Percentiles rank a stretch among this genome's conserved stretches.
Evolutionary conservation across 2,888 invertebrate genomes (phyloP).

Genomic region (Pristionchus maxplancki): DNA sequence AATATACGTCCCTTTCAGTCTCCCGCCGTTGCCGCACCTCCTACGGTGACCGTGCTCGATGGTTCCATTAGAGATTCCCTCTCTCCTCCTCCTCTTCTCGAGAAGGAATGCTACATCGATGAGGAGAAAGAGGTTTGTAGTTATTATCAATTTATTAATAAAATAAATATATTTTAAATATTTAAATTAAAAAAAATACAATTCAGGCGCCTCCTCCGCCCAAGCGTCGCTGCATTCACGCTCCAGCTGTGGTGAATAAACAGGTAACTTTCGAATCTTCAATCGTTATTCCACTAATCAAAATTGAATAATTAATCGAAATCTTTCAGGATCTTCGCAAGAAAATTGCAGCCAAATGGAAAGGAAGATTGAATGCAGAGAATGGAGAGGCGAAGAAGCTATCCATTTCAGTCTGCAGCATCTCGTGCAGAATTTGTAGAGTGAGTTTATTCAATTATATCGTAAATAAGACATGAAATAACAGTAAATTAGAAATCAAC

Average conservation of each 20-base stretch:
- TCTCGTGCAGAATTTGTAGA: too few species aligned
- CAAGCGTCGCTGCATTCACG: neutral
- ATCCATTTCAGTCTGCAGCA: too few species aligned
- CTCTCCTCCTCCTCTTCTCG: neutral
- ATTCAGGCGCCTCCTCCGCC: neutral
- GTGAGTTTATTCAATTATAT: too few species aligned
- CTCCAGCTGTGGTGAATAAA: neutral
- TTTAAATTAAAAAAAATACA: neutral
- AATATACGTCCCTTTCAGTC: too few species aligned
- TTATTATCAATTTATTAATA: neutral
- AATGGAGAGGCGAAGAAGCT: neutral
- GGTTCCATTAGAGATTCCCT: too few species aligned
- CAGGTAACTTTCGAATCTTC: neutral
- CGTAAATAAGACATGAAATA: too few species aligned
- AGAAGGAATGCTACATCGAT: neutral
- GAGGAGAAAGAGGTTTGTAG: neutral
- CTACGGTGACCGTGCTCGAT: too few species aligned
- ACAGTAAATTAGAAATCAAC: too few species aligned
- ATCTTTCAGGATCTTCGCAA: neutral
- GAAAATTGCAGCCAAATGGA: neutral
- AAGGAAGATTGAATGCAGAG: neutral
- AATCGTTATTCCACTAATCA: neutral
- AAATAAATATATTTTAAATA: neutral
- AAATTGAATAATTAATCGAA: neutral
- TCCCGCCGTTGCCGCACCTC: too few species aligned